A percentile compares a stretch with the other conserved stretches of the same genome.
These are phyloP conservation scores for Gymnopithys bicolor DNA, from an alignment of 2,797 vertebrate species.

Conservation along the genomic window DNA sequence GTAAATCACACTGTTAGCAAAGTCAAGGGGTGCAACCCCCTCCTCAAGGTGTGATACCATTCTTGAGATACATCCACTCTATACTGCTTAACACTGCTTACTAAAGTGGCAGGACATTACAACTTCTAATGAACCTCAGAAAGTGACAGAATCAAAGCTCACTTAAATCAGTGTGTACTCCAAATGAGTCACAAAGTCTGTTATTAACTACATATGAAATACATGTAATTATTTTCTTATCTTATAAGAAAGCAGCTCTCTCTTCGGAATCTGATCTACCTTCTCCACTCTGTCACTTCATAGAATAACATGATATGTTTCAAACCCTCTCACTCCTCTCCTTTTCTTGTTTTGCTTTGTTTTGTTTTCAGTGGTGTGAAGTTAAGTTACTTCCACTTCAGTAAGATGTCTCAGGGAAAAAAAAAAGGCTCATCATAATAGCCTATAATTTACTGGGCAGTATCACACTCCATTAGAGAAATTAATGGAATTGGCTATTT, in stretches of 20 bases:
- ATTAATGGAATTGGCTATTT: not conserved
- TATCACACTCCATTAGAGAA: not conserved
- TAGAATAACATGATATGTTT: not conserved
- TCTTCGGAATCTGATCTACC: not conserved
- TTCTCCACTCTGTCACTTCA: not conserved
- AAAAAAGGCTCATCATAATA: not conserved
- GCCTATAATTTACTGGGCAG: not conserved
- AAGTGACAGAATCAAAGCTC: not conserved
- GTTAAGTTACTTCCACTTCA: not conserved
- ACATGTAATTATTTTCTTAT: not conserved
- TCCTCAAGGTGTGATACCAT: not conserved
- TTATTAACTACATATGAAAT: not conserved
- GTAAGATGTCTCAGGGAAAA: not conserved
- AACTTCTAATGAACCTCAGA: not conserved
- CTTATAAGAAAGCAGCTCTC: not conserved
- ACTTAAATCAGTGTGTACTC: not conserved
- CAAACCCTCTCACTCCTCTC: too few relatives aligned
- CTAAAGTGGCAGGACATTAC: not conserved
- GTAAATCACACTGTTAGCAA: constrained; percentile 19
- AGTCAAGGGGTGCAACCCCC: not conserved
- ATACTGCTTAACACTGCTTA: not conserved
- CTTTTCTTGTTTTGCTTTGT: not conserved
- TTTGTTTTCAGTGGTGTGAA: not conserved
- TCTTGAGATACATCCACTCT: not conserved
- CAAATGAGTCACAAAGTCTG: not conserved